Base-by-base conservation (phyloP, 2,113 vertebrate species). In the Psilopsiagon aymara region DNA sequence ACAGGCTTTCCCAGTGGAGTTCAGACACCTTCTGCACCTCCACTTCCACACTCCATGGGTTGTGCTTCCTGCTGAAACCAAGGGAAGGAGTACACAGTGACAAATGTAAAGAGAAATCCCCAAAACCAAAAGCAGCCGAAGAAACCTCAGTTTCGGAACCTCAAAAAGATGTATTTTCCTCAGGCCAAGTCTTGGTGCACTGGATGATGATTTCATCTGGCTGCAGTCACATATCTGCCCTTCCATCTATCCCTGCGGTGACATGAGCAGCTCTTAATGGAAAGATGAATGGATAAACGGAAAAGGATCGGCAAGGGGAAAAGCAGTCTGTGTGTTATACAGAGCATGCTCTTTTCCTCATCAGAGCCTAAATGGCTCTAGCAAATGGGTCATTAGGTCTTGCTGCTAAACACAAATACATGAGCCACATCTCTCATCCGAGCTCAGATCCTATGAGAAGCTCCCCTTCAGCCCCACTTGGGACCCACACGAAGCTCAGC, bases 51-150 rank as follows among this genome's bases (percentile, higher is more conserved):
- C 25, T 63, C 51, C 1, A 0, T 43, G 1, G 19, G 7, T 35
- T 9, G 0, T 62, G 49, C 51, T 44, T 70, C 67, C 49, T 74
- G 73, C n/a, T 74, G 73, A 81, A 86, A 88, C 24, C n/a, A 94
- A 92, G 39, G 39, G 47, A 79, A 60, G 64, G 39, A 0, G 0
- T 11, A 41, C 13, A 41, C 0, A 0, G 19, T 1, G 1, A 60
- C 7, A 27, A 77, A 76, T 16, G 15, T 21, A 9, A 41, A 11
- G 47, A 49, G 52, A 52, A 28, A 11, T 21, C 17, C 28, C 39
- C 11, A 16, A 11, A 15, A 28, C 4, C 29, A 28, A 51, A 83
- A 68, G 20, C 23, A 83, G 9, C 6, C n/a, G 44, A 70, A 76
- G 47, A 86, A 87, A 84, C 13, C 31, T n/a, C 6, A 12, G 21